Evolutionary conservation across 2,888 invertebrate species (phyloP).

Genomic region (Myopa testacea): DNA sequence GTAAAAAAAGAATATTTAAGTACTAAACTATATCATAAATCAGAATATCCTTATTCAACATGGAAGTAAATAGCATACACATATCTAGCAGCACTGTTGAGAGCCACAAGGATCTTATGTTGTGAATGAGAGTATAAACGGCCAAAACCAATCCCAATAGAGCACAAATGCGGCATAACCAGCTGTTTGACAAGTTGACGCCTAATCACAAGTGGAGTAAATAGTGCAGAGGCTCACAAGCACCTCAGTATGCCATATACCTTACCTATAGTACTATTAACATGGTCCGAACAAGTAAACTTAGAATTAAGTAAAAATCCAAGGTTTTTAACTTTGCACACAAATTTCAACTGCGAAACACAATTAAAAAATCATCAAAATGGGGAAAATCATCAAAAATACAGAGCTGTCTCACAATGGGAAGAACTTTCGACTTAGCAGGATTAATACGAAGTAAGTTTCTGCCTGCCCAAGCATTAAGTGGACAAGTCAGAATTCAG

Average conservation of each 20-base stretch:
- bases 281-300: not conserved
- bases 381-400: not conserved
- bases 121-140: not conserved
- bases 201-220: not conserved
- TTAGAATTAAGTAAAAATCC: not conserved
- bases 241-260: not conserved
- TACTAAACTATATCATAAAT: not conserved
- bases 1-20: not conserved
- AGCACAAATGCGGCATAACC: not conserved
- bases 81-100: slow-evolving; percentile 16
- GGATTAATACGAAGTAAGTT: not conserved
- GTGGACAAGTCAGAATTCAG: not conserved
- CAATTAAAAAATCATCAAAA: not conserved
- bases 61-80: not conserved
- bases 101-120: not conserved
- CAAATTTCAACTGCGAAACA: not conserved
- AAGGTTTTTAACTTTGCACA: not conserved
- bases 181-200: not conserved
- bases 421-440: not conserved
- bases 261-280: not conserved
- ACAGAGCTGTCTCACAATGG: not conserved
- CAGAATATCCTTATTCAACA: too few relatives aligned
- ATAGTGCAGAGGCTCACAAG: not conserved
- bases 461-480: not conserved
- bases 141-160: not conserved